phyloP scores from a whole-genome alignment of 2,797 vertebrate genomes.

The Alca torda region DNA sequence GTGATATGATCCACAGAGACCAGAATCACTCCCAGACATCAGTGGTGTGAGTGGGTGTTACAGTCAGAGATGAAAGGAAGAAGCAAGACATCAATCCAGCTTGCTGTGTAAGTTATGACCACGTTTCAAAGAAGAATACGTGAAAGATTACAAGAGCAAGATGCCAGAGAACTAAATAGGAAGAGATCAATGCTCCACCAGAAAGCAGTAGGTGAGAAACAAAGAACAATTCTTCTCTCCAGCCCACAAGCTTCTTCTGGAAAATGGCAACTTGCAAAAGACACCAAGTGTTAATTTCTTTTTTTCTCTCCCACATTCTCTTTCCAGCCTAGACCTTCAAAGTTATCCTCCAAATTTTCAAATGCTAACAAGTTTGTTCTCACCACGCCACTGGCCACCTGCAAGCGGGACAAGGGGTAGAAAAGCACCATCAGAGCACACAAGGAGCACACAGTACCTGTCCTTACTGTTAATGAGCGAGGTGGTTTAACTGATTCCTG shows the following conservation, averaged over 20 bases:
- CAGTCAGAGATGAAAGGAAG: not conserved
- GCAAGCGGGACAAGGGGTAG: not conserved
- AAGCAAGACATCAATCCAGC: not conserved
- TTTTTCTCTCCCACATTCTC: not conserved
- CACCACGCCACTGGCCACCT: not conserved
- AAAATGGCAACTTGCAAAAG: not conserved
- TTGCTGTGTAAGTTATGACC: not conserved
- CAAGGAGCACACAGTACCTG: not conserved
- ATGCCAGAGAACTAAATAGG: not conserved
- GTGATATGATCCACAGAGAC: not conserved
- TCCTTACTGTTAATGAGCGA: not conserved
- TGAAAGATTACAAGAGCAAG: not conserved
- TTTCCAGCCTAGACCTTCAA: not conserved
- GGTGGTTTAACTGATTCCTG: fast-evolving
- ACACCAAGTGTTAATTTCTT: not conserved
- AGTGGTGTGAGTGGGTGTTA: fast-evolving
- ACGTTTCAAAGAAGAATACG: not conserved
- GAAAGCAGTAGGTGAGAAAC: not conserved
- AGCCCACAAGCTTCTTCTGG: not conserved
- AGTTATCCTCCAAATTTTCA: not conserved
- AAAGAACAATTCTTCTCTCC: not conserved
- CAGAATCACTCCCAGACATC: not conserved
- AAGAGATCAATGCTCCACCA: not conserved
- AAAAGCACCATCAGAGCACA: not conserved
- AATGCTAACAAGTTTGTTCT: not conserved